Evolutionary conservation across 2,888 invertebrate genomes (phyloP).

Genomic region (Crepidodera aurea): DNA sequence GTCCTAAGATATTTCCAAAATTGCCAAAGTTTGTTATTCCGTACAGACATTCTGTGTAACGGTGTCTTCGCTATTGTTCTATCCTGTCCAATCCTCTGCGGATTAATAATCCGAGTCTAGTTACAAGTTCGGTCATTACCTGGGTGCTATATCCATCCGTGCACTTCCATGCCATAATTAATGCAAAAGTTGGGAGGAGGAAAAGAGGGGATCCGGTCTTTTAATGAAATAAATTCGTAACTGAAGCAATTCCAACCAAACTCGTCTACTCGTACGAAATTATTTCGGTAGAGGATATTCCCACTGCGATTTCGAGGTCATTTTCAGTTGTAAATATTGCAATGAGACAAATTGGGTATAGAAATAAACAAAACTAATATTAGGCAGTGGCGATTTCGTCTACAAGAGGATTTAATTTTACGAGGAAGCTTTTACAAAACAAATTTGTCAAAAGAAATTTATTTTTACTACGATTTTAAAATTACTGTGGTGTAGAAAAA

Average conservation of each 20-base stretch:
- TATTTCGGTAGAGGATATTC: constrained; percentile 25
- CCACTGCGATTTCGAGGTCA: constrained; percentile 28
- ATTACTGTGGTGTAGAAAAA: no score
- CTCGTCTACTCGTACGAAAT: constrained; percentile 24
- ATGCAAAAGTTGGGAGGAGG: constrained; percentile 17
- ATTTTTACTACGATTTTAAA: no score
- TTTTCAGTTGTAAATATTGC: constrained; percentile 27
- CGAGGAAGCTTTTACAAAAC: no score
- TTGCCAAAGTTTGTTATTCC: background rate
- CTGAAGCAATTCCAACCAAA: constrained; percentile 36
- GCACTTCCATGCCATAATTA: constrained; percentile 25
- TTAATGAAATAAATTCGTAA: constrained; percentile 42
- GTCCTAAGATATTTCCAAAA: constrained; percentile 1
- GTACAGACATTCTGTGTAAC: background rate
- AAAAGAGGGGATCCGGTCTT: constrained; percentile 21
- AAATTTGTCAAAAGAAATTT: no score
- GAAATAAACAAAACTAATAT: background rate
- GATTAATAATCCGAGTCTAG: constrained; percentile 35
- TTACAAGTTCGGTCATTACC: constrained; percentile 38
- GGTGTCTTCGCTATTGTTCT: constrained; percentile 16
- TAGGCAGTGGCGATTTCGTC: no score
- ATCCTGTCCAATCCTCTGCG: constrained; percentile 16
- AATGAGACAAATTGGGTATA: background rate
- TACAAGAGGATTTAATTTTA: no score
- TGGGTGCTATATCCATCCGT: constrained; percentile 15